These are phyloP conservation scores for Dusona sp. DNA, from an alignment of 2,888 invertebrate genomes.

Conservation along the genomic window DNA sequence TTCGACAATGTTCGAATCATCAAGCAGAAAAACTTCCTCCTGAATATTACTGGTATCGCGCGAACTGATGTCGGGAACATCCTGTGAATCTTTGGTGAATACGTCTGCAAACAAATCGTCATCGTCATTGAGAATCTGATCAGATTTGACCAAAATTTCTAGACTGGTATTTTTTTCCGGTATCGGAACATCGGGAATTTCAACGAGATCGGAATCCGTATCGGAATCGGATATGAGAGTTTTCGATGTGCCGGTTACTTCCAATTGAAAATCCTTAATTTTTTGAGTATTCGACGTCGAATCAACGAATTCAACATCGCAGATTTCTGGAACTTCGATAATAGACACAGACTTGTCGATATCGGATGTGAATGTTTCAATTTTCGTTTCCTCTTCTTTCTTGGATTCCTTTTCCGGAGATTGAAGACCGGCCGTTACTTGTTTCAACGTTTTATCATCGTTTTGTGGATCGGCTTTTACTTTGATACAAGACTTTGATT, in stretches of 20 bases:
- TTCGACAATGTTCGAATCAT: not conserved
- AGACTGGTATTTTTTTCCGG: conserved; percentile 71
- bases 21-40: not conserved
- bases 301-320: conserved; percentile 4
- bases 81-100: conserved; percentile 83
- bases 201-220: conserved; percentile 85
- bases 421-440: not conserved
- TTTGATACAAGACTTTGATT: conserved; percentile 38
- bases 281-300: conserved; percentile 50
- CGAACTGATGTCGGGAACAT: conserved; percentile 32
- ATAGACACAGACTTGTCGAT: conserved; percentile 8
- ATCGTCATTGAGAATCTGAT: conserved; percentile 74
- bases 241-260: conserved; percentile 31
- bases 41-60: conserved; percentile 24
- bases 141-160: conserved; percentile 84
- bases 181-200: conserved; percentile 79
- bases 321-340: conserved; percentile 47
- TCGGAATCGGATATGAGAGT: conserved; percentile 71
- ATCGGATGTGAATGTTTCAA: not conserved
- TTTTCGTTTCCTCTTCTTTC: conserved; percentile 45
- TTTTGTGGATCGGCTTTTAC: not conserved
- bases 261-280: conserved; percentile 24
- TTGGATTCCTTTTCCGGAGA: conserved; percentile 23
- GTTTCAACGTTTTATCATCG: conserved; percentile 51
- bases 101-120: conserved; percentile 92